Evolutionary conservation across 2,797 vertebrate genomes (phyloP), one percentile per base, ranked within the genome.

Genomic region (Muraenolepis orangiensis): DNA sequence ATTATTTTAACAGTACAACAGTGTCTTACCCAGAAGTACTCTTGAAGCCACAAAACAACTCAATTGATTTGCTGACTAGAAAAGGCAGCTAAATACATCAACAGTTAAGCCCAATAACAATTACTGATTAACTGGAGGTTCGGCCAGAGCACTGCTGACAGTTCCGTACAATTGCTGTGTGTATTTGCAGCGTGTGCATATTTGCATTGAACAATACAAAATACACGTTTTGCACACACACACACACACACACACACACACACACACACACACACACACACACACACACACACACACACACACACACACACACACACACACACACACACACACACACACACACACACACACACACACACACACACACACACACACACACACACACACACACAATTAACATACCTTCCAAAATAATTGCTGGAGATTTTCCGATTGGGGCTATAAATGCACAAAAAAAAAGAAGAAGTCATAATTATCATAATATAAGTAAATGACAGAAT

Each of bases 351-450:
- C 70, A 77, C 42, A 78, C 71, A 78, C 29, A 74, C 74, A 76
- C 42, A 76, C 66, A 76, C 12, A 71, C 67, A 75, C 69, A 67
- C 69, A 69, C 70, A 79, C 36, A 51, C 61, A 70, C 12, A 76
- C 11, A 70, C 0, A 40, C n/a, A 69, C 40, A 57, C n/a, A 42
- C 16, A 80, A 36, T 42, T 6, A 70, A 36, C 31, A 28, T 94
- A 99, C 97, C 97, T 96, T 91, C 97, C 98, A 86, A 98, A 98
- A 38, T 97, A 97, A 0, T 96, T 99, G 90, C 96, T 98, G 81
- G 97, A 94, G 85, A 98, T 98, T 91, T 98, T 99, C 79, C 96
- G 93, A 91, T 95, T 98, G 70, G 97, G 97, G 91, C 97, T 99
- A 73, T 26, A 90, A n/a, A 14, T 78, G 66, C 74, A 30, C 88